Evolutionary conservation across 2,888 invertebrate genomes (phyloP), one percentile per base, ranked within the genome.

Genomic region (Trisateles emortualis): DNA sequence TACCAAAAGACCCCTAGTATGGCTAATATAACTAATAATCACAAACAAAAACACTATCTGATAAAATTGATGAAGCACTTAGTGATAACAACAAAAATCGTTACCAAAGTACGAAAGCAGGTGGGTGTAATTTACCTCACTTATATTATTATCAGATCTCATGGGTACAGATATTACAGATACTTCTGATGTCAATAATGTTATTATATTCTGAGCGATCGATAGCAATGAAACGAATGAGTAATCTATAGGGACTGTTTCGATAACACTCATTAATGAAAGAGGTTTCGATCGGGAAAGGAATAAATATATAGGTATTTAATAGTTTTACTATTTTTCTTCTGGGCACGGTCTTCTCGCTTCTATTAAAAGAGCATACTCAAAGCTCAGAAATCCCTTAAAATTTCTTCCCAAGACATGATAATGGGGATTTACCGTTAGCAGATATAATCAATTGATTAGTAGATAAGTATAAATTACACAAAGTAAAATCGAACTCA

Each of bases 221-320:
- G 56, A 61, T 52, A 49, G 14, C 51, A 54, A 54, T 65, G 61
- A 42, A 53, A 51, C 56, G 13, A 66, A 56, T 44, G 46, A 35
- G 43, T 19, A 10, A 26, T 33, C 59, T 38, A 2, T 22, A 24
- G 64, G 47, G 59, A 59, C 45, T 50, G 39, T 47, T 50, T 40
- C 30, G 54, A 42, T 41, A 14, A 51, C 52, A 68, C 51, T 68
- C 24, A 68, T 68, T 66, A 59, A 64, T 64, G 59, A 64, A 36
- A 46, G 39, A 14, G 8, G 32, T 40, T 59, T 55, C 16, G 30
- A 9, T 17, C 4, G 24, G n/a, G 9, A 46, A 9, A 53, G 57
- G 45, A 19, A 8, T 29, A 49, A 49, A 61, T 26, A 22, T 33
- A 19, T 13, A 3, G 2, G 22, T 1, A 22, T 2, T n/a, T n/a